A percentile compares a stretch with the other conserved stretches of the same genome.
These are phyloP conservation scores for Oscheius sp. DNA, from an alignment of 2,888 invertebrate genomes.

Conservation along the genomic window DNA sequence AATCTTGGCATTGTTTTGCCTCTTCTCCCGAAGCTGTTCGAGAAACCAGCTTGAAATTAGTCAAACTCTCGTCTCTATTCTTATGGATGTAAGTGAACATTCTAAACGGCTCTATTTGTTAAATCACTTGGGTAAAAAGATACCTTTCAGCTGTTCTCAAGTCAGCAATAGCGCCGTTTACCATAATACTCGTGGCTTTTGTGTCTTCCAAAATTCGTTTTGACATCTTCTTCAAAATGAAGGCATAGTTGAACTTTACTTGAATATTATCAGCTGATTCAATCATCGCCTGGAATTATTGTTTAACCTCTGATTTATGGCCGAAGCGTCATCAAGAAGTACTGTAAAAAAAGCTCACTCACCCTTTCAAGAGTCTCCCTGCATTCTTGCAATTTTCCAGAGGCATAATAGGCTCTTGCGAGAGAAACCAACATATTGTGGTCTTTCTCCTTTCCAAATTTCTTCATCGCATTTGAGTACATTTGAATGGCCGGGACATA, in stretches of 20 bases:
- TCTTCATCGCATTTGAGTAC: constrained; percentile 98
- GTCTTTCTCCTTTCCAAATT: constrained; percentile 92
- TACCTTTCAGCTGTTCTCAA: constrained; percentile 87
- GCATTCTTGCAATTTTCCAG: constrained; percentile 87
- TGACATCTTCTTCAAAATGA: constrained; percentile 88
- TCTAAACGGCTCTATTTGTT: constrained; percentile 70
- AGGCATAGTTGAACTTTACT: constrained; percentile 90
- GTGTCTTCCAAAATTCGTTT: constrained; percentile 81
- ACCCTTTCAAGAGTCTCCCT: constrained; percentile 81
- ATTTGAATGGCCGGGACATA: constrained; percentile 96
- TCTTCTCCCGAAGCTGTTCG: constrained; percentile 43
- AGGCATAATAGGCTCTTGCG: constrained; percentile 89
- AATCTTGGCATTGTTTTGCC: constrained; percentile 86
- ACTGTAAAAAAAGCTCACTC: constrained; percentile 33
- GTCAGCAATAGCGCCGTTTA: constrained; percentile 92
- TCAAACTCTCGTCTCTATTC: constrained; percentile 76
- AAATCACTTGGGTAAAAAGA: not conserved
- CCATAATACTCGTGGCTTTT: constrained; percentile 82
- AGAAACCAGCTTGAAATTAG: constrained; percentile 70
- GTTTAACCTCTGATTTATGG: not conserved
- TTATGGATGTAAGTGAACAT: constrained; percentile 83
- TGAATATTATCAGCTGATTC: constrained; percentile 93
- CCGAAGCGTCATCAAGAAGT: no score
- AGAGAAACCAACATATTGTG: constrained; percentile 93
- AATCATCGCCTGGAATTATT: constrained; percentile 79